Evolutionary conservation across 2,797 vertebrate species (phyloP).

Genomic region (Hoplostethus atlanticus): DNA sequence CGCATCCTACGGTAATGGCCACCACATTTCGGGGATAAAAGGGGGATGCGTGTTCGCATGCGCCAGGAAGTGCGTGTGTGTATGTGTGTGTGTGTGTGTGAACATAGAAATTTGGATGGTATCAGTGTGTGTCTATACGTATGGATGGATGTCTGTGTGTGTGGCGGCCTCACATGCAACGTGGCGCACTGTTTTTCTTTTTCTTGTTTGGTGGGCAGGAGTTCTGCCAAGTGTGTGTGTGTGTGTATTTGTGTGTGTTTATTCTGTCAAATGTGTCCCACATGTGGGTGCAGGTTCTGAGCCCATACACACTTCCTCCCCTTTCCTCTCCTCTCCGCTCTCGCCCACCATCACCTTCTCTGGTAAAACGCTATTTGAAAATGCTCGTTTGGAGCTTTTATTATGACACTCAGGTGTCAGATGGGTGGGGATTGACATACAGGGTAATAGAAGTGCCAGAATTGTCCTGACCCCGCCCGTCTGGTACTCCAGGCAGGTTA

Average conservation of each 20-base stretch:
- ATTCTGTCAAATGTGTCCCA: constrained; percentile 80
- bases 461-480: neutral
- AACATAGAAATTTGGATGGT: too few relatives aligned
- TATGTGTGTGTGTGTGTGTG: constrained; percentile 12
- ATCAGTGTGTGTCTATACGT: neutral
- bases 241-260: constrained; percentile 72
- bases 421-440: constrained; percentile 12
- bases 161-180: constrained; percentile 64
- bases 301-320: constrained; percentile 51
- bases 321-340: constrained; percentile 10
- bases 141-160: constrained; percentile 5
- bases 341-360: constrained; percentile 18
- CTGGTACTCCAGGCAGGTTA: too few relatives aligned
- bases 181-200: constrained; percentile 61
- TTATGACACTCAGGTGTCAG: neutral
- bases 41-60: constrained; percentile 36
- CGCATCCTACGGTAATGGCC: constrained; percentile 75
- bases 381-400: constrained; percentile 6
- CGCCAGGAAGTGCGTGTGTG: constrained; percentile 33
- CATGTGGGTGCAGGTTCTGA: constrained; percentile 75
- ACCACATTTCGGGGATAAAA: constrained; percentile 82
- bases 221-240: constrained; percentile 60
- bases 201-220: constrained; percentile 69
- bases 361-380: neutral
- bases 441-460: neutral